These are phyloP conservation scores for Coelopa pilipes DNA, from an alignment of 2,888 invertebrate species.

Conservation along the genomic window DNA sequence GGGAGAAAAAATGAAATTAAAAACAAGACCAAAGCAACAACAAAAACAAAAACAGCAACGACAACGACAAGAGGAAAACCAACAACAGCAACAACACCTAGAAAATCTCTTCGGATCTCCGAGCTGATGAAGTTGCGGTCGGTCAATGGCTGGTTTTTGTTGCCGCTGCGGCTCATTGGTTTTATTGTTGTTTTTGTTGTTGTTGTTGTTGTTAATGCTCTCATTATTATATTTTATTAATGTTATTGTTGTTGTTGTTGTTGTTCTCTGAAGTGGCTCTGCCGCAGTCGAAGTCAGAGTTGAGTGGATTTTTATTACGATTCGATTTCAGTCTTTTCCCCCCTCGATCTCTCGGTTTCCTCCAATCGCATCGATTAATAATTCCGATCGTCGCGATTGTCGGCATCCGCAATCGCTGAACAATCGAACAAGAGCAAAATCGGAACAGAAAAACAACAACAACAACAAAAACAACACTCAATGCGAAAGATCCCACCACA, in stretches of 20 bases:
- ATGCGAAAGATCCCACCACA: no score
- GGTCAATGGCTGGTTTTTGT: constrained; percentile 7
- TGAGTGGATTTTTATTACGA: background rate
- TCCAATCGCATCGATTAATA: background rate
- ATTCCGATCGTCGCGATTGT: no score
- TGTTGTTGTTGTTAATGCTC: constrained; percentile 1
- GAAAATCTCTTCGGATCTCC: background rate
- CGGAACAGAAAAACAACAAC: no score
- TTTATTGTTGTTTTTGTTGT: constrained; percentile 1
- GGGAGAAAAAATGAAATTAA: background rate
- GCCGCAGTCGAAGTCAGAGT: background rate
- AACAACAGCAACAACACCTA: background rate
- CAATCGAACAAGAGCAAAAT: no score
- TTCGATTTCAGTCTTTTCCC: background rate
- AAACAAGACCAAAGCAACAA: no score
- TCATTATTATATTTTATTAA: background rate
- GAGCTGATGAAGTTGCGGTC: background rate
- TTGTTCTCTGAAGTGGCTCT: background rate
- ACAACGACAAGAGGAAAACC: background rate
- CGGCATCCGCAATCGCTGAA: no score
- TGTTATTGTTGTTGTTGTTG: background rate
- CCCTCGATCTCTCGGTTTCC: background rate
- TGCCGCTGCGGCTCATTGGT: background rate
- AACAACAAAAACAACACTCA: no score
- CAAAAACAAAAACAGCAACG: background rate